Evolutionary conservation across 2,797 vertebrate genomes (phyloP).

Genomic region (Hypotaenidia philippensis): DNA sequence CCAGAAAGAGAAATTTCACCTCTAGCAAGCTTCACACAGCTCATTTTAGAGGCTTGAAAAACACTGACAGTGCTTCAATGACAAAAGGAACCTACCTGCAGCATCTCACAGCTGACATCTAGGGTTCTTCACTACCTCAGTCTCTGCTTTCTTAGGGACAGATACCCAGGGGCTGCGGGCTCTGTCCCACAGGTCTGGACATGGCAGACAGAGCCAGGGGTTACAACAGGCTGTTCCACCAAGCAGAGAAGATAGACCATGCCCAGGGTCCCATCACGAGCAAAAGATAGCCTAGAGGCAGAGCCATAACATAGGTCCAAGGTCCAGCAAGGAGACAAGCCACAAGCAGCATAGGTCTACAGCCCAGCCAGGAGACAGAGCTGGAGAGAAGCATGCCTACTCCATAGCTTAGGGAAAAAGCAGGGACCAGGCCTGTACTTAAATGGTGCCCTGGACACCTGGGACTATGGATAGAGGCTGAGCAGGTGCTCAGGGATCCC

Average conservation of each 20-base stretch:
- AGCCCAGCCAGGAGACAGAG: not conserved
- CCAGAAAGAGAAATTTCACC: not conserved
- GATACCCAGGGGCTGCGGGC: not conserved
- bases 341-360: accelerated
- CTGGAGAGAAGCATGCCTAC: accelerated
- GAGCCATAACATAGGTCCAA: accelerated
- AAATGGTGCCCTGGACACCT: not conserved
- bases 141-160: not conserved
- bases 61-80: accelerated
- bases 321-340: not conserved
- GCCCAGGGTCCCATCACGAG: not conserved
- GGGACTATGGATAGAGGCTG: not conserved
- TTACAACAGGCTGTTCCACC: accelerated
- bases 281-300: not conserved
- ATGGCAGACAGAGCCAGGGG: accelerated
- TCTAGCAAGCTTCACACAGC: not conserved
- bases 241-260: not conserved
- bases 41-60: not conserved
- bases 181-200: not conserved
- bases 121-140: not conserved
- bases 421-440: not conserved
- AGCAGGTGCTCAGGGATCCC: not conserved
- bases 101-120: not conserved
- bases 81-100: not conserved
- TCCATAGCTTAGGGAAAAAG: accelerated